These are phyloP conservation scores for Eupristina koningsbergeri DNA, from an alignment of 1,140 invertebrate species.

Conservation along the genomic window DNA sequence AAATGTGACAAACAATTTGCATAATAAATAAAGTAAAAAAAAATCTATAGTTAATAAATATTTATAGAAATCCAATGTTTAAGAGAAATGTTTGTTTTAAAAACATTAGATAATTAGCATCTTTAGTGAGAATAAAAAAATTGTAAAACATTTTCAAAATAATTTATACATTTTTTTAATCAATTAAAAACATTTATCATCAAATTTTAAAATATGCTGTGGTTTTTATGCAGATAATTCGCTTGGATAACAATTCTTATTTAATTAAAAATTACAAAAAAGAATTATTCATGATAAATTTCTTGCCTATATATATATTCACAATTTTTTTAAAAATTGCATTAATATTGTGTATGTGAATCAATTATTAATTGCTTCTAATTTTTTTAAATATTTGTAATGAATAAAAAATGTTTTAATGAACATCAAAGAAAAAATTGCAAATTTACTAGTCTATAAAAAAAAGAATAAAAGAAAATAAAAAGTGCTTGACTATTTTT, in stretches of 20 bases:
- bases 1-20: constrained; percentile 45
- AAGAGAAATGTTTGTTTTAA: not conserved
- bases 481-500: constrained; percentile 24
- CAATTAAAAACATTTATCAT: constrained; percentile 12
- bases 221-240: constrained; percentile 51
- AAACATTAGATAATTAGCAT: not conserved
- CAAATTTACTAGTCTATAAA: constrained; percentile 12
- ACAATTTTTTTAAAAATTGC: constrained; percentile 19
- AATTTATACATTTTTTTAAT: constrained; percentile 7
- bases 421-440: constrained; percentile 34
- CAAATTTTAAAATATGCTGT: constrained; percentile 27
- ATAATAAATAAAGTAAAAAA: constrained; percentile 47
- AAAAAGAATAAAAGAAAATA: constrained; percentile 16
- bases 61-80: not conserved
- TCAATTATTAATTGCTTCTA: constrained; percentile 20
- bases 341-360: constrained; percentile 20
- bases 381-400: constrained; percentile 19
- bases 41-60: constrained; percentile 50
- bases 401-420: constrained; percentile 27
- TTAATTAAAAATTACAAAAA: constrained; percentile 54
- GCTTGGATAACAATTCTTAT: constrained; percentile 55
- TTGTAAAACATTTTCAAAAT: no score
- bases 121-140: constrained; percentile 9
- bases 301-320: constrained; percentile 27
- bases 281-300: constrained; percentile 44